Evolutionary conservation across 2,888 invertebrate species (phyloP), one percentile per base, ranked within the genome.

Genomic region (Nezara viridula): DNA sequence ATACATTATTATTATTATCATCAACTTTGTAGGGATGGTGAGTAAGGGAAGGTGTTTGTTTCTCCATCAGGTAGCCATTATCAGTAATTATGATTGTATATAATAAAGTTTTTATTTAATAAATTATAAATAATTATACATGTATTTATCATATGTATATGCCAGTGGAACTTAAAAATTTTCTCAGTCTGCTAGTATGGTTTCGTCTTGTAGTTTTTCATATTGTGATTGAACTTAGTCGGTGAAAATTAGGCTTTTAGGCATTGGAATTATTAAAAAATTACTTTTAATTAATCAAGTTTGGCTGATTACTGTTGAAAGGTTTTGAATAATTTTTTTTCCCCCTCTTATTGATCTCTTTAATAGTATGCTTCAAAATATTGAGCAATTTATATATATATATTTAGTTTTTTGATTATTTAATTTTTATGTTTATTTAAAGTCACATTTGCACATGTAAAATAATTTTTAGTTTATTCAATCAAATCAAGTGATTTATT

Each of bases 11-110:
- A 44, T 73, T 32, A 9, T 44, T 44, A 10, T 40, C n/a, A 44
- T 81, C 44, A 81, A 81, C n/a, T 44, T 81, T 14, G 66, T 81
- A 81, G 40, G 12, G 44, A 44, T 19, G 32, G n/a, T n/a, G 6
- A n/a, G 55, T 24, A 77, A 40, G 10, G n/a, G 40, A 81, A 21
- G 1, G n/a, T 47, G 44, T n/a, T 2, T 81, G 5, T 44, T 7
- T 44, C 44, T 44, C 44, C 81, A 44, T 81, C 44, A n/a, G 24
- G 24, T 81, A 81, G 81, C 44, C 44, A 44, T 44, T 44, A n/a
- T n/a, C 81, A 44, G n/a, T 81, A 81, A 81, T 81, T 81, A 77
- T 77, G 24, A 44, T 14, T 81, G 81, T 81, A 77, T 40, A 77
- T 77, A 77, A 40, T 24, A n/a, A 44, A 81, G 4, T 40, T 81